Conservation (phyloP, 2,888 invertebrate species). For the Temnothorax ravouxi region DNA sequence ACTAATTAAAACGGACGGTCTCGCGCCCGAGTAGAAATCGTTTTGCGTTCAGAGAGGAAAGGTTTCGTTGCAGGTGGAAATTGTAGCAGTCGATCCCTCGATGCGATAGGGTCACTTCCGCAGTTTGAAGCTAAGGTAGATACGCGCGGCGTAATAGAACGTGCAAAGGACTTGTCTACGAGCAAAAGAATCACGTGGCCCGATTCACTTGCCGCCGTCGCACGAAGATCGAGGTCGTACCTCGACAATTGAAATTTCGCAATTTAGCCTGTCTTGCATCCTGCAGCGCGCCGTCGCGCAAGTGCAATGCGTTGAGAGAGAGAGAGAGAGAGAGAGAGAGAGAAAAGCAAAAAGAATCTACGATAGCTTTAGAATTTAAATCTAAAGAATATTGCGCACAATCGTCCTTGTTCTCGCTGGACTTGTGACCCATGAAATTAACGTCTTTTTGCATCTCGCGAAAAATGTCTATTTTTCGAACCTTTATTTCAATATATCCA, state of each 20-base stretch:
- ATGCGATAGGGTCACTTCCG: constrained; percentile 34
- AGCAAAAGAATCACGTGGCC: constrained; percentile 50
- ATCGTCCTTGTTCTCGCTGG: not conserved
- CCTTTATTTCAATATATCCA: not conserved
- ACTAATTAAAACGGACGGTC: constrained; percentile 20
- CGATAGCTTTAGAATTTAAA: constrained; percentile 7
- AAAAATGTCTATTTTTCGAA: not conserved
- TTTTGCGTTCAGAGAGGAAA: not conserved
- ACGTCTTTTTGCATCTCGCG: not conserved
- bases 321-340: not conserved
- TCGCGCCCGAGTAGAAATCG: constrained; percentile 15
- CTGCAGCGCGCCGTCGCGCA: constrained; percentile 37
- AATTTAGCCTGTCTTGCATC: constrained; percentile 60
- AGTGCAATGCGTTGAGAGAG: constrained; percentile 30
- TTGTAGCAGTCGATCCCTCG: constrained; percentile 17
- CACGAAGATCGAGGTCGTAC: constrained; percentile 75
- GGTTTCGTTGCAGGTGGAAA: constrained; percentile 30
- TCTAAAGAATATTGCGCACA: constrained; percentile 12
- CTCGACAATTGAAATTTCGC: constrained; percentile 73
- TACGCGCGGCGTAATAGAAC: constrained; percentile 35
- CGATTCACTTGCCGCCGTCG: constrained; percentile 58
- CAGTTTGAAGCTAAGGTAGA: constrained; percentile 41
- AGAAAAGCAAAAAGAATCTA: constrained; percentile 26
- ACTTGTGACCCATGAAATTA: not conserved
- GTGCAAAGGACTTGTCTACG: constrained; percentile 33